Evolutionary conservation across 2,113 vertebrate genomes (phyloP).

Genomic region (Podiceps cristatus): DNA sequence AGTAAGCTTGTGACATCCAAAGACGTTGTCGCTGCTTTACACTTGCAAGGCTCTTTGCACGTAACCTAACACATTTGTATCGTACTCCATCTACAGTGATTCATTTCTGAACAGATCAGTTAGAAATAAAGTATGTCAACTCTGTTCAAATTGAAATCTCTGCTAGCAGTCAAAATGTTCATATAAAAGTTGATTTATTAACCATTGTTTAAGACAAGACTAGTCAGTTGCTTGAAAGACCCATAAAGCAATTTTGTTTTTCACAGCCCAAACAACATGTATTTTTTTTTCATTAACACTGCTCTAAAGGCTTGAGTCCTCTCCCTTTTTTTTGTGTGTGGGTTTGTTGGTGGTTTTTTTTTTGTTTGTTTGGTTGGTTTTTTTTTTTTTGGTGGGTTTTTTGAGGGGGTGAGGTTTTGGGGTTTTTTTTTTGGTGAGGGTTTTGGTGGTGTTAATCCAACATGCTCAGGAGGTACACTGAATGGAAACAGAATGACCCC

Average conservation of each 20-base stretch:
- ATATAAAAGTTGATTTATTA: background rate
- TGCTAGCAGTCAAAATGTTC: background rate
- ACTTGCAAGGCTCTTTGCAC: background rate
- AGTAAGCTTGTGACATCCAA: background rate
- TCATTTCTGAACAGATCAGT: background rate
- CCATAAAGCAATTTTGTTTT: background rate
- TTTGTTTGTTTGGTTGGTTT: too few relatives aligned
- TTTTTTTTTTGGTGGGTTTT: too few relatives aligned
- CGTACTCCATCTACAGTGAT: background rate
- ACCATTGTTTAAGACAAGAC: background rate
- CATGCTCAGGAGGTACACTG: background rate
- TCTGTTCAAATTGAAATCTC: background rate
- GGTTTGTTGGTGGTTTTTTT: too few relatives aligned
- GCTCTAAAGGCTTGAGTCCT: background rate
- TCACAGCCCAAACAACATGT: background rate
- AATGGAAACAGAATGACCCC: background rate
- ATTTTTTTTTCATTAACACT: background rate
- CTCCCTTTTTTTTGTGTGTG: background rate
- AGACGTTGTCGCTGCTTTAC: background rate
- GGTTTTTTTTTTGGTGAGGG: too few relatives aligned
- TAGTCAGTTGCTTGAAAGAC: background rate
- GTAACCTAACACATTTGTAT: fast-evolving
- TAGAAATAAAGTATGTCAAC: background rate
- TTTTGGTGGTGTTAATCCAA: too few relatives aligned
- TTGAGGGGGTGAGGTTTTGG: too few relatives aligned